Percentiles rank a stretch among this genome's conserved stretches.
These are phyloP conservation scores for Charina bottae DNA, from an alignment of 2,113 vertebrate species.

Conservation along the genomic window DNA sequence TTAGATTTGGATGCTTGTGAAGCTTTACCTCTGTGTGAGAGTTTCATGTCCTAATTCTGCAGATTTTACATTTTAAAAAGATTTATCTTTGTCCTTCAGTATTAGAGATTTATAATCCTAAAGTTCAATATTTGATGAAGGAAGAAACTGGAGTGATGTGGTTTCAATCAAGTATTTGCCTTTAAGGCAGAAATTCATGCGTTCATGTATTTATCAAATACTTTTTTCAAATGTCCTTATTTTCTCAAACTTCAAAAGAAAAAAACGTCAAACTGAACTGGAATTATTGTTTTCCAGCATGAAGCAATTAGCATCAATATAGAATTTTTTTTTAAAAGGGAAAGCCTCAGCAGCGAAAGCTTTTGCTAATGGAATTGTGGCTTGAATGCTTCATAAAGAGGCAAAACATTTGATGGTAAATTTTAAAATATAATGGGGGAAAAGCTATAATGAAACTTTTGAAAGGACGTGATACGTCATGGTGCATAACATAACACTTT, in stretches of 20 bases:
- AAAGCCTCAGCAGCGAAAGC: neutral
- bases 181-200: neutral
- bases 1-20: neutral
- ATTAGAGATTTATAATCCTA: neutral
- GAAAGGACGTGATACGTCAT: neutral
- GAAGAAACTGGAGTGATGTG: neutral
- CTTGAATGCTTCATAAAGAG: conserved; percentile 7
- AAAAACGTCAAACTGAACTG: neutral
- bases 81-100: neutral
- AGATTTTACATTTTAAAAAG: neutral
- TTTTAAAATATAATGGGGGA: neutral
- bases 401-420: neutral
- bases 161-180: neutral
- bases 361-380: conserved; percentile 17
- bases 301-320: neutral
- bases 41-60: neutral
- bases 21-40: neutral
- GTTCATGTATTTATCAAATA: too few species aligned
- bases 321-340: neutral
- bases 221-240: neutral
- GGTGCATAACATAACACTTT: neutral
- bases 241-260: neutral
- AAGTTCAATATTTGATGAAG: neutral
- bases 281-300: neutral
- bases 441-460: neutral